Conservation (phyloP, 2,113 vertebrate genomes). For the Cyprichromis sp. region DNA sequence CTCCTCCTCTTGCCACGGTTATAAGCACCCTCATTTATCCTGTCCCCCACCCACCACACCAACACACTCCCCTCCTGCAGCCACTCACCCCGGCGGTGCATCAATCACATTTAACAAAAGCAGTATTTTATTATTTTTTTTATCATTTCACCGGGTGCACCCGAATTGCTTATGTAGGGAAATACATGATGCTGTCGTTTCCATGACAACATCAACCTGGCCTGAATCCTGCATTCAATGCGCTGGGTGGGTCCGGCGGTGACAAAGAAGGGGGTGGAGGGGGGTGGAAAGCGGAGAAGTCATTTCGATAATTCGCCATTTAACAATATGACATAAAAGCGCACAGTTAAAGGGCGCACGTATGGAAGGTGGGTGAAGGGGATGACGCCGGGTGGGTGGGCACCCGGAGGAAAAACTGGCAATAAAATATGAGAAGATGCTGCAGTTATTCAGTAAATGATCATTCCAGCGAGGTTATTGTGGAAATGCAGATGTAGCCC, state of each 20-base stretch:
- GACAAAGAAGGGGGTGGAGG: conserved; percentile 4
- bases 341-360: neutral
- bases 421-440: neutral
- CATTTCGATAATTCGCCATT: neutral
- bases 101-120: neutral
- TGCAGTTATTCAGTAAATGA: neutral
- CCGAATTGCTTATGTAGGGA: neutral
- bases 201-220: conserved; percentile 62
- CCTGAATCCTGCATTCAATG: conserved; percentile 8
- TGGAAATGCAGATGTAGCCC: neutral
- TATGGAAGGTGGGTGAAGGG: neutral
- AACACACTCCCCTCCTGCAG: neutral
- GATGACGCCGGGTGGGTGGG: conserved; percentile 24
- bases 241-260: conserved; percentile 35
- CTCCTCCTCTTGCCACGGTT: conserved; percentile 2
- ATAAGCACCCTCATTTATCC: neutral
- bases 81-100: neutral
- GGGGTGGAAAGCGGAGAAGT: neutral
- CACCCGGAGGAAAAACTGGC: neutral
- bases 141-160: neutral
- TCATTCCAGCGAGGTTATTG: neutral
- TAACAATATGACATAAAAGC: neutral
- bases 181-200: conserved; percentile 57
- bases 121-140: neutral
- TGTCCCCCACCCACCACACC: neutral